Base-by-base conservation (phyloP, 2,888 invertebrate genomes). In the Xestia ashworthii region DNA sequence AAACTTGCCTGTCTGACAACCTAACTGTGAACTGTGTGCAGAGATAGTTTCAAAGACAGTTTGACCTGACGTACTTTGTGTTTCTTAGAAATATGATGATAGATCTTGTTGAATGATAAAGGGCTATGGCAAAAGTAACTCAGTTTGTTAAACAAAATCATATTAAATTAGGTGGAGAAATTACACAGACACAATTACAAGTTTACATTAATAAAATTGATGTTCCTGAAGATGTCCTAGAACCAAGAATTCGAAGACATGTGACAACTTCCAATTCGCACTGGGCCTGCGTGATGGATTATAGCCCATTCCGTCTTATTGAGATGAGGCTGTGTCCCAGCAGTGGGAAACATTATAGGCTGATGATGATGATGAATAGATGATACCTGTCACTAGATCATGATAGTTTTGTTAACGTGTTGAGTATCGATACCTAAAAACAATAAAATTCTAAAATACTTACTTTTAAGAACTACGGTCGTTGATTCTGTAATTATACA, bases 21-120 rank as follows among this genome's bases (percentile, higher is more conserved):
- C 32, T 53, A 72, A 5, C 55, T 60, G 60, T 80, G 69, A 73
- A 73, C 22, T 60, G 1, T 44, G 25, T 6, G n/a, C 50, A 22
- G 48, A 65, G 32, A 80, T 25, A 70, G 41, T 62, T 69, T 53
- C 74, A 80, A 84, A 80, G 69, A 46, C 48, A 44, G 16, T 55
- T 62, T 50, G 32, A 67, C 48, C 14, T 41, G 6, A 9, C 6
- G 5, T n/a, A 25, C 50, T 75, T 25, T 38, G 16, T 25, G 19
- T 60, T 48, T 41, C n/a, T 6, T n/a, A 62, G 25, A 53, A 75
- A 58, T 44, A 48, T 8, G 32, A 58, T 25, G 14, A 50, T 22
- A 22, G 5, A 50, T 53, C 25, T 75, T 2, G 0, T 8, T 25
- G 22, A n/a, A 65, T 25, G 22, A 41, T 75, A 8, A 55, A 50